Percentiles rank a stretch among this genome's conserved stretches.
Evolutionary conservation across 2,888 invertebrate genomes (phyloP).

Genomic region (Pterobdella sp.): DNA sequence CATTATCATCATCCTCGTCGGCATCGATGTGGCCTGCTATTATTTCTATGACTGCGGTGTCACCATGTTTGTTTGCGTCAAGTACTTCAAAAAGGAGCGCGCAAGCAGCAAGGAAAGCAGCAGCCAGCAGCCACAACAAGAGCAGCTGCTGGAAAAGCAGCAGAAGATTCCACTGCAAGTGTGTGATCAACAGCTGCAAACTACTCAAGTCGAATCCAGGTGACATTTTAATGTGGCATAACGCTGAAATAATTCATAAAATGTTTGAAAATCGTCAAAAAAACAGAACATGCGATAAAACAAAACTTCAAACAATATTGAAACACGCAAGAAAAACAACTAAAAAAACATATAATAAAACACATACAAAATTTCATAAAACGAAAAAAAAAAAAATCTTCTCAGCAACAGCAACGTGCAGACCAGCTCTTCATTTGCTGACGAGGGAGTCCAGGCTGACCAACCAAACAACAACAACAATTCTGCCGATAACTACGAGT

Average conservation of each 20-base stretch:
- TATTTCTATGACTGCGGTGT: slow-evolving; percentile 58
- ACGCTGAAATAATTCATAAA: no score
- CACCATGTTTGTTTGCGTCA: slow-evolving; percentile 46
- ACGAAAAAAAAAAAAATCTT: not conserved
- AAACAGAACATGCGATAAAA: no score
- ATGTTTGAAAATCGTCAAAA: no score
- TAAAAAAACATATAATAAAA: slow-evolving; percentile 7
- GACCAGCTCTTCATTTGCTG: slow-evolving; percentile 21
- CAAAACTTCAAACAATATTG: no score
- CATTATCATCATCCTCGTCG: slow-evolving; percentile 64
- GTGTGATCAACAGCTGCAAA: slow-evolving; percentile 26
- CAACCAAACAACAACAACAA: not conserved
- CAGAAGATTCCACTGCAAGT: not conserved
- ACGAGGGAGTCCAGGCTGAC: not conserved
- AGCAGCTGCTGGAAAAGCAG: slow-evolving; percentile 5
- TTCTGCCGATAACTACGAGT: slow-evolving; percentile 10
- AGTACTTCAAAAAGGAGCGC: slow-evolving; percentile 32
- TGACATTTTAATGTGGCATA: not conserved
- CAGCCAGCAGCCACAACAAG: slow-evolving; percentile 34
- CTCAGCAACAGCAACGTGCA: slow-evolving; percentile 24
- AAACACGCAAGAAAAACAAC: no score
- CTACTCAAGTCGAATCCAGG: slow-evolving; percentile 20
- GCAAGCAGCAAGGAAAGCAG: slow-evolving; percentile 31
- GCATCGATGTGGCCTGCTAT: slow-evolving; percentile 75
- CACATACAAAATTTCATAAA: not conserved